Base-by-base conservation (phyloP, 37 sponge, comb jelly and placozoan genomes). In the Lycopodina hypogea region DNA sequence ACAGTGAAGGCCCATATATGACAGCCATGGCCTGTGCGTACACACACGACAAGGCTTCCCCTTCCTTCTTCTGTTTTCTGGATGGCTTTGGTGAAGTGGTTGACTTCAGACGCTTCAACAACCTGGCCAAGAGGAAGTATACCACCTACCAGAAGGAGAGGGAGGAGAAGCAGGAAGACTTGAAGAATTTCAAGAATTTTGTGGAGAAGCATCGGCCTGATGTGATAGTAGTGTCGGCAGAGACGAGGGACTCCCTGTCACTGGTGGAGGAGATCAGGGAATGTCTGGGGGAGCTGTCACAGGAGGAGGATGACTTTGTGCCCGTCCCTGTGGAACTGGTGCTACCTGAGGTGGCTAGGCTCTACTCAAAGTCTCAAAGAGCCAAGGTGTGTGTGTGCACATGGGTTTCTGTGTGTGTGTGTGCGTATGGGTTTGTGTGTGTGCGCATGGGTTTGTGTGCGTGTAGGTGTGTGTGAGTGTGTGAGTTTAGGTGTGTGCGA, bases 1-100 rank as follows among this genome's bases (percentile, higher is more conserved):
- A 70, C 52, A 40, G 40, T 28, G 76, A 88, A 61, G 72, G 77
- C 1, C 67, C 70, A n/a, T 79, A 74, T 59, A 37, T 62, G 0
- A 76, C 79, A 18, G 89, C 91, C 34, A 63, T 94, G 48, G 84
- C 89, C 41, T 84, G 81, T 61, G 76, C 93, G 1, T 91, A 81
- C 72, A 64, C 50, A 3, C 56, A 77, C 40, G 95, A 94, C 79
- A 81, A 84, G 79, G 82, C 53, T 39, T 69, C 79, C 3, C 89
- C 95, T 17, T 75, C 76, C 11, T 85, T 74, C 69, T 81, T 56
- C 52, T 87, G 82, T 42, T 66, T 78, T 57, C 58, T 94, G 79
- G 89, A 94, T 37, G 89, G 80, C 32, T 66, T 72, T 37, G 95
- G 95, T 7, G 83, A 88, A 57, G 83, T 88, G 24, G 39, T 69